Base-by-base conservation (phyloP, 2,113 vertebrate species). In the Tachysurus vachellii region DNA sequence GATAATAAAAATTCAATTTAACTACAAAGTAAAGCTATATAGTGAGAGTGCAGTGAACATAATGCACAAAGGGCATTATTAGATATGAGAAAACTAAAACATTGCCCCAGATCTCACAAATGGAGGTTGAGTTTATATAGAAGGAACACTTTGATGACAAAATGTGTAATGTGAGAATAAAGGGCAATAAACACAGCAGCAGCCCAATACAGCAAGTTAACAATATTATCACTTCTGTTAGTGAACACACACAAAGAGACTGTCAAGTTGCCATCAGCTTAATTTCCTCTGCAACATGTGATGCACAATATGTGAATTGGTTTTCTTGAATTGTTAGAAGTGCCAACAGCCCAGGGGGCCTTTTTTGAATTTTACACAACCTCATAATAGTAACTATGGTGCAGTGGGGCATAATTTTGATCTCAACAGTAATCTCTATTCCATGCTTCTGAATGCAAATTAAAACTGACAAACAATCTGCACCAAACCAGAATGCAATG, bases 21-120 rank as follows among this genome's bases (percentile, higher is more conserved):
- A 84, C 62, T 84, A 28, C 82, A 84, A 81, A 80, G 28, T 16
- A 86, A 84, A 62, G 73, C 87, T 88, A 87, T 71, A 86, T 70
- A 59, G 21, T 54, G 31, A 31, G 53, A 61, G 26, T 61, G 36
- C 54, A 73, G 21, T 82, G 17, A 86, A 82, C 54, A 86, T 86
- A 61, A 82, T 26, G 12, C 50, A 28, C 62, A 82, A 42, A 28
- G 50, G 16, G 36, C 17, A 73, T 82, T 70, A 82, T 86, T 71
- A 47, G 64, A 86, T 44, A 61, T 73, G 26, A 47, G 31, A 81
- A 31, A 81, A n/a, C 61, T 68, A 59, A 86, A 64, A 73, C 64
- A 70, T 82, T 73, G 76, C 59, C 17, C 70, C 31, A 64, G 75
- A 53, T 47, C 44, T 79, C 59, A 28, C 57, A 53, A 77, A 79